Conservation (phyloP, 35 echinoderm and acorn worm species). For the Apostichopus japonicus region DNA sequence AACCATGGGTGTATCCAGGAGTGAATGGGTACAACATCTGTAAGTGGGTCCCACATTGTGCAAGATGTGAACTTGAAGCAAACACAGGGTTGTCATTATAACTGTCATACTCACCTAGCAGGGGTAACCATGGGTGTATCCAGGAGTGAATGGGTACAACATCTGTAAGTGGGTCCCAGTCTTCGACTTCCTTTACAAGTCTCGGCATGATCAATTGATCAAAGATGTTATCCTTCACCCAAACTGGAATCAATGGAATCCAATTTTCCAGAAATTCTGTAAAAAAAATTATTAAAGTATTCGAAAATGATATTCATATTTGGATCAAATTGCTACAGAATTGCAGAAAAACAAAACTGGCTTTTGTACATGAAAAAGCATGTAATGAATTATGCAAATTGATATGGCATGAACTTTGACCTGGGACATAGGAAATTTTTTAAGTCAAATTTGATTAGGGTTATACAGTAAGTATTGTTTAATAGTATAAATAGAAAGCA, state of each 20-base stretch:
- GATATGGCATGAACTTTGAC: background rate
- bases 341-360: background rate
- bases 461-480: too few relatives aligned
- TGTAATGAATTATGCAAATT: background rate
- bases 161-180: slow-evolving; percentile 91
- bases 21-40: slow-evolving; percentile 79
- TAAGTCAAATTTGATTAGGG: too few relatives aligned
- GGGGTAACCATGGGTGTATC: slow-evolving; percentile 96
- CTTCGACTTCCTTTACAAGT: slow-evolving; percentile 75
- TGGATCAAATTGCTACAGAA: background rate
- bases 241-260: slow-evolving; percentile 79
- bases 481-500: too few relatives aligned
- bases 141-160: slow-evolving; percentile 88
- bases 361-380: background rate
- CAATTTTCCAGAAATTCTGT: slow-evolving; percentile 86
- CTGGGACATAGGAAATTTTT: too few relatives aligned
- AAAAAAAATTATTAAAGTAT: background rate
- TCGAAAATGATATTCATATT: too few relatives aligned
- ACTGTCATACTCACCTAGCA: slow-evolving; percentile 69
- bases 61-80: background rate
- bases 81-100: background rate
- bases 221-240: slow-evolving; percentile 87
- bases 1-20: slow-evolving; percentile 96
- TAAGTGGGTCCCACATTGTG: slow-evolving; percentile 68
- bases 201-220: slow-evolving; percentile 88